Evolutionary conservation across 2,888 invertebrate genomes (phyloP), one percentile per base, ranked within the genome.

Genomic region (Euplexia lucipara): DNA sequence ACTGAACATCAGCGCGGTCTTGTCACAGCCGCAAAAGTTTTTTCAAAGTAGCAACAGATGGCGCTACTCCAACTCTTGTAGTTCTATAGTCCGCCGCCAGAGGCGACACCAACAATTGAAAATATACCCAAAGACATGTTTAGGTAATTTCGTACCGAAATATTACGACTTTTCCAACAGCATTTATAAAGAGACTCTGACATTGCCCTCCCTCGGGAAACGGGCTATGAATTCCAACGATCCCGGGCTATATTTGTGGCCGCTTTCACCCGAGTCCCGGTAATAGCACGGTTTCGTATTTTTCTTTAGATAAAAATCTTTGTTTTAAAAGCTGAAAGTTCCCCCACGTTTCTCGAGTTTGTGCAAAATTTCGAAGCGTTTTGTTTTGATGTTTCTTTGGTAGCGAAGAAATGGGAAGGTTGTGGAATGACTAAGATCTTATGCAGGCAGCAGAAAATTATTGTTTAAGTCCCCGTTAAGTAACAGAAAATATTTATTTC

Each of bases 201-300:
- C 71, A 60, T 62, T 30, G 49, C 49, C 39, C 51, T 70, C 80
- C 58, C 75, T 22, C 32, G 75, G 75, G 78, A 80, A 81, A 77
- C 72, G 58, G 66, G 75, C 70, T 49, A 65, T 81, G 78, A 81
- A 82, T 81, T 70, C 61, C 45, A 78, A 81, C 63, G 78, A 82
- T 70, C 47, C 52, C 39, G 8, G 14, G 45, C 41, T 59, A 18
- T 71, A 76, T 77, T 79, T 72, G 66, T 39, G 64, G 66, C 48
- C 20, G 51, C 45, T 65, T 66, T 71, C 47, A 72, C 20, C 42
- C 32, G 53, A 45, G 52, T 14, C 54, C 34, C 48, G 35, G 49
- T 59, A 57, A 47, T 41, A n/a, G 18, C 35, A 62, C 54, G 34
- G 45, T 70, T 67, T 63, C 49, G 53, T 64, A 72, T 79, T 79